These are phyloP conservation scores for Platynereis dumerilii DNA, from an alignment of 2,888 invertebrate genomes.

Conservation along the genomic window DNA sequence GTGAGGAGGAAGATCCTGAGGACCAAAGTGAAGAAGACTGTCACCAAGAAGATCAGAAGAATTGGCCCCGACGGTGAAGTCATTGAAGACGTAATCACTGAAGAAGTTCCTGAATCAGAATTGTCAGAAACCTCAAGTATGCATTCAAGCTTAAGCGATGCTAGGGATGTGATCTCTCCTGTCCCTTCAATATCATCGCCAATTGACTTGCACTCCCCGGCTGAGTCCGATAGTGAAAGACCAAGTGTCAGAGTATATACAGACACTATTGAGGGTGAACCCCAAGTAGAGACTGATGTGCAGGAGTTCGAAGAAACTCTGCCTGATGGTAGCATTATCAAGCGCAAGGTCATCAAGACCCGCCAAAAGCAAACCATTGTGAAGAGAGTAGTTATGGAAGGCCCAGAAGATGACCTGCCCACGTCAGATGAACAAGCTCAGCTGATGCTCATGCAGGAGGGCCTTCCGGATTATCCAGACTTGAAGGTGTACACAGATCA, in stretches of 20 bases:
- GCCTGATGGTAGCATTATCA: constrained; percentile 41
- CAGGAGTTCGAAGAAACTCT: constrained; percentile 39
- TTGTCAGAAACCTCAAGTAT: constrained; percentile 33
- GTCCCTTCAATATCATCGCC: constrained; percentile 23
- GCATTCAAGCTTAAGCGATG: constrained; percentile 33
- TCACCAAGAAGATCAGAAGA: constrained; percentile 29
- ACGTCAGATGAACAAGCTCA: constrained; percentile 37
- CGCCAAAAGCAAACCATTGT: constrained; percentile 46
- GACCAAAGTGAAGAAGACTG: constrained; percentile 16
- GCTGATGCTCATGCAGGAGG: constrained; percentile 24
- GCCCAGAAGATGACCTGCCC: constrained; percentile 35
- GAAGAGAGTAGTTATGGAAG: constrained; percentile 43
- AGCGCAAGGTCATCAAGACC: constrained; percentile 44
- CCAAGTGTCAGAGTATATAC: constrained; percentile 29
- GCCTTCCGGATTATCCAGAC: constrained; percentile 18
- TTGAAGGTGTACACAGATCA: constrained; percentile 25
- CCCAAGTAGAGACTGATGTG: constrained; percentile 35
- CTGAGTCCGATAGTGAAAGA: constrained; percentile 25
- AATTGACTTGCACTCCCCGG: constrained; percentile 15
- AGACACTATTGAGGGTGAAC: constrained; percentile 39
- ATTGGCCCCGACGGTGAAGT: constrained; percentile 38
- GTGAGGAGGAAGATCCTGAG: constrained; percentile 46
- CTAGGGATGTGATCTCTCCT: constrained; percentile 28
- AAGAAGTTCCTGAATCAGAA: constrained; percentile 38
- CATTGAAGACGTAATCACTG: constrained; percentile 39